phyloP scores from a whole-genome alignment of 2,888 invertebrate species.

The Carterocephalus palaemon region DNA sequence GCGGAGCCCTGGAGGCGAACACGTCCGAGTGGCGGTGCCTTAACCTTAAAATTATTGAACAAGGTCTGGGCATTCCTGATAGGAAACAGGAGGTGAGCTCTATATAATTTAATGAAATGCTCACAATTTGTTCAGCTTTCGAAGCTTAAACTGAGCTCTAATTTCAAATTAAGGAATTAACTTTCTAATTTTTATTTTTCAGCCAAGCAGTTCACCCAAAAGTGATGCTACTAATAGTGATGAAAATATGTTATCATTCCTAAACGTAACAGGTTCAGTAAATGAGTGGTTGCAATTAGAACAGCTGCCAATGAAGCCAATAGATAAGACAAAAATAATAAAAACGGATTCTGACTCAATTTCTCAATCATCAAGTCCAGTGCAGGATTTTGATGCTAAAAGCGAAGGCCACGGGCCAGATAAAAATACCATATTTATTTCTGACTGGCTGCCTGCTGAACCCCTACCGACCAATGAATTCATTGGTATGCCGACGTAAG shows the following conservation, averaged over 20 bases:
- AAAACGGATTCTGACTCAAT: conserved; percentile 33
- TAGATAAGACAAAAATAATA: conserved; percentile 26
- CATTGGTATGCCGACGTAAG: conserved; percentile 80
- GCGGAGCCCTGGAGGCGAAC: conserved; percentile 83
- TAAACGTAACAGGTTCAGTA: conserved; percentile 59
- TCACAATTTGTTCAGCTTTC: conserved; percentile 12
- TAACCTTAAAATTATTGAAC: conserved; percentile 81
- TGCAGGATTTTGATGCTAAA: conserved; percentile 17
- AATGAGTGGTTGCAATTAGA: conserved; percentile 64
- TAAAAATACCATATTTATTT: conserved; percentile 51
- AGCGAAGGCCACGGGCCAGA: conserved; percentile 25
- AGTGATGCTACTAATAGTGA: conserved; percentile 24
- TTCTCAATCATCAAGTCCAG: conserved; percentile 33
- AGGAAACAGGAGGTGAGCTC: conserved; percentile 48
- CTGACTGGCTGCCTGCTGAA: conserved; percentile 81
- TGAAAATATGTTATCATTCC: conserved; percentile 54
- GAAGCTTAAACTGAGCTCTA: too few relatives aligned
- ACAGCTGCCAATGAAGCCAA: conserved; percentile 47
- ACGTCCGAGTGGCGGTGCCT: conserved; percentile 81
- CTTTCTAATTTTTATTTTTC: conserved; percentile 25
- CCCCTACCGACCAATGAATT: conserved; percentile 75
- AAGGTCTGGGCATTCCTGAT: conserved; percentile 80
- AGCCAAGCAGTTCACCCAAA: conserved; percentile 22
- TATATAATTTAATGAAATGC: background rate
- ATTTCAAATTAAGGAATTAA: too few relatives aligned